Conservation (phyloP, 2,113 vertebrate genomes). For the Aphyosemion australe region DNA sequence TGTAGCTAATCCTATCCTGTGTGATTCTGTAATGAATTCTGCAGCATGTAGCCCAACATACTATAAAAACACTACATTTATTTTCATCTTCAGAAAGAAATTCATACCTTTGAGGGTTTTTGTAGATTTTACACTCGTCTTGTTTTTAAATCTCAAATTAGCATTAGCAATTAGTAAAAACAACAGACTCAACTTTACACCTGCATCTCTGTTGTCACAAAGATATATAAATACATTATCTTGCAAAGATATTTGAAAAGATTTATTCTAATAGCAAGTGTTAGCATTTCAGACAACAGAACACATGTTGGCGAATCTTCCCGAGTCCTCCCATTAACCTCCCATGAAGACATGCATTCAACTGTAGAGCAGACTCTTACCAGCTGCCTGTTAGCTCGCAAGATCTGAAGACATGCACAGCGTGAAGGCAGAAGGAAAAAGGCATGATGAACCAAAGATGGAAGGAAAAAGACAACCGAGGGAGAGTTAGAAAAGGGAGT, state of each 20-base stretch:
- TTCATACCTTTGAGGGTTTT: too few species aligned
- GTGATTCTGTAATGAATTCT: too few species aligned
- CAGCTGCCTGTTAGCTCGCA: conserved; percentile 94
- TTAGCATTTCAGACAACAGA: background rate
- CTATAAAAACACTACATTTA: too few species aligned
- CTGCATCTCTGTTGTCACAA: too few species aligned
- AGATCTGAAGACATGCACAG: conserved; percentile 90
- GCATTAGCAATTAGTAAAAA: background rate
- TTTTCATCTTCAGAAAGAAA: too few species aligned
- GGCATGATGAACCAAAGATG: conserved; percentile 73
- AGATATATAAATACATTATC: too few species aligned
- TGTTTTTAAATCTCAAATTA: too few species aligned
- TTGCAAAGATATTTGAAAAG: too few species aligned
- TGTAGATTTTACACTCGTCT: too few species aligned
- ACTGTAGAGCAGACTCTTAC: conserved; percentile 84
- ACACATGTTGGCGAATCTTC: conserved; percentile 2
- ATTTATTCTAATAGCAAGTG: background rate
- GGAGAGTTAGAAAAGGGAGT: conserved; percentile 37
- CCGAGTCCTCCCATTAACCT: conserved; percentile 40
- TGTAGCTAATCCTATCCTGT: too few species aligned
- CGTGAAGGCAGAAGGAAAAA: conserved; percentile 77
- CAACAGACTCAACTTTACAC: background rate
- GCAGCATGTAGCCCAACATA: too few species aligned
- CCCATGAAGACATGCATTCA: conserved; percentile 61
- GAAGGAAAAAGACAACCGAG: conserved; percentile 56